These are phyloP conservation scores for Orientallactaga sibirica DNA, from an alignment of 2,797 vertebrate genomes.

Conservation along the genomic window DNA sequence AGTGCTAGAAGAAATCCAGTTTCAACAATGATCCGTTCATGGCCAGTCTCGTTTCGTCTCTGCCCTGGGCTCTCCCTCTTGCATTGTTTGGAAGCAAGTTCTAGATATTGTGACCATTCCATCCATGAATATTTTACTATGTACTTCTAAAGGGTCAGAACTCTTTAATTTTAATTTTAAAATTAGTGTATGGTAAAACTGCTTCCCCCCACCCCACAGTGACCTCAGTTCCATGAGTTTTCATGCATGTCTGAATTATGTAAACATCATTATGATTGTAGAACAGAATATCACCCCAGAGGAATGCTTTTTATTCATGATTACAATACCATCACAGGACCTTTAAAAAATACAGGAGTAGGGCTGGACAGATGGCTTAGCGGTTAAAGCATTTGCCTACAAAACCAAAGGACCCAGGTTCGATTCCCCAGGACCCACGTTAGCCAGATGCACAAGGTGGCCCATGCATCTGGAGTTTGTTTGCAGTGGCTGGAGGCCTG, in stretches of 20 bases:
- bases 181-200: constrained; percentile 4
- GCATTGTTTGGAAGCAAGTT: constrained; percentile 31
- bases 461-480: too few relatives aligned
- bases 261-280: not conserved
- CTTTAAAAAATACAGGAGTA: not conserved
- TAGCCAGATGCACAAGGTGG: too few relatives aligned
- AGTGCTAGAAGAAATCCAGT: not conserved
- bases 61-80: not conserved
- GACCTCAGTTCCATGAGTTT: not conserved
- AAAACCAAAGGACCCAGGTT: too few relatives aligned
- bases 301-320: not conserved
- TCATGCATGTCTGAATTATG: not conserved
- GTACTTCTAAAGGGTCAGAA: constrained; percentile 11
- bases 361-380: too few relatives aligned
- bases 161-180: constrained; percentile 44
- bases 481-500: too few relatives aligned
- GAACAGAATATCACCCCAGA: not conserved
- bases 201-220: not conserved
- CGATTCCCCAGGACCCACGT: too few relatives aligned
- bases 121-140: constrained; percentile 45
- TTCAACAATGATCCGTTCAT: constrained; percentile 29
- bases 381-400: too few relatives aligned
- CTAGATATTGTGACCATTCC: constrained; percentile 33
- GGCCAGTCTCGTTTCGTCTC: constrained; percentile 8
- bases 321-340: not conserved